Evolutionary conservation across 2,797 vertebrate species (phyloP), one percentile per base, ranked within the genome.

Genomic region (Myioborus melanocephalus): DNA sequence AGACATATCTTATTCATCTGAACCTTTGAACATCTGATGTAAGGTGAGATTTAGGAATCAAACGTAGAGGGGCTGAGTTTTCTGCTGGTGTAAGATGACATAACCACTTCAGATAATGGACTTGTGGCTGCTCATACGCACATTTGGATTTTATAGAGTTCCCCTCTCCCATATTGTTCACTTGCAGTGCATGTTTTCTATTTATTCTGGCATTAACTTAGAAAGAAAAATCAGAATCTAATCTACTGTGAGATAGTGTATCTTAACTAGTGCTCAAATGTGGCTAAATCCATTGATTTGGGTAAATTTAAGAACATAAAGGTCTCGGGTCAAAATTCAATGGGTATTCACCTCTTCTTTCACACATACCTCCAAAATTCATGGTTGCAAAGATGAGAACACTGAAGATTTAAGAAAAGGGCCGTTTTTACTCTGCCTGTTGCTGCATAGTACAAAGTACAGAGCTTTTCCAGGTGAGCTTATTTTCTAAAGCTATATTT

Each of bases 11-110:
- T 96, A 91, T 97, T 94, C 94, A 92, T 95, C 87, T 94, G 92
- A 96, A 95, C 93, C 89, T 95, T 94, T 96, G 94, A 97, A 96
- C 96, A 94, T 97, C 95, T 97, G 96, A 96, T 88, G 85, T 94
- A 96, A 97, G 96, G 94, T 97, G 96, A 94, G 92, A 97, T 90
- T 96, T 91, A 81, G 88, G 84, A 97, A 92, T 96, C 93, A 95
- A 96, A 91, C 72, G 89, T 84, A 92, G 72, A 83, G 61, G 64
- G 70, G 57, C 83, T 91, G 94, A 93, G 89, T 84, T 96, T 96
- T 94, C 79, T 93, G 83, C 68, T 85, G 93, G 92, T 94, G 93
- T 97, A 96, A 94, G 95, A 94, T 97, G 90, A 95, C 94, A 94
- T 96, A 97, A 96, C 72, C 87, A 88, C 87, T 95, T 93, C 94